phyloP scores from a whole-genome alignment of 2,113 vertebrate genomes.

The Melanocharis versteri region DNA sequence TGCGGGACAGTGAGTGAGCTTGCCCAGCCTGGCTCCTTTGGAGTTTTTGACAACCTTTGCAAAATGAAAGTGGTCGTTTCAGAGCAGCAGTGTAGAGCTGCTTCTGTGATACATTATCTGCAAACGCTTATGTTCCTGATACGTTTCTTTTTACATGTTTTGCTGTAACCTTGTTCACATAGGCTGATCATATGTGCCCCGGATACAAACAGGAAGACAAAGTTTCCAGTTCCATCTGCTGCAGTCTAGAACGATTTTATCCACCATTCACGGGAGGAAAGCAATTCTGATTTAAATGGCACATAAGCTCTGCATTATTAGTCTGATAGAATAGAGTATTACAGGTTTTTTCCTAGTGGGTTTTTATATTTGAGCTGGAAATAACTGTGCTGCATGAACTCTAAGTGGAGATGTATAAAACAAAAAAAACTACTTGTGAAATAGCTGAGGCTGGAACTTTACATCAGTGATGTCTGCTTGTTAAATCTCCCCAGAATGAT shows the following conservation, averaged over 20 bases:
- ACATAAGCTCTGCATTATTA: not conserved
- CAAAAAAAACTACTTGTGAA: not conserved
- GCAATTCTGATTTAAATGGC: slow-evolving; percentile 22
- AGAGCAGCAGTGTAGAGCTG: not conserved
- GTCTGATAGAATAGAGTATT: not conserved
- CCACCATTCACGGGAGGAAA: not conserved
- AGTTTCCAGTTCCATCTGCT: slow-evolving; percentile 31
- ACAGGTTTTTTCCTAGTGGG: not conserved
- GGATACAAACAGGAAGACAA: not conserved
- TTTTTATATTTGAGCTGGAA: not conserved
- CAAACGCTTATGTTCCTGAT: not conserved
- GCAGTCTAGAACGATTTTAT: slow-evolving; percentile 19
- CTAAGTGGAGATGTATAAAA: not conserved
- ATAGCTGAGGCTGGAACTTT: not conserved
- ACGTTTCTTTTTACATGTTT: not conserved
- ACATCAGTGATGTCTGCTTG: not conserved
- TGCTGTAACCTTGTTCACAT: not conserved
- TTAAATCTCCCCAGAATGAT: not conserved
- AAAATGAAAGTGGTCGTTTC: not conserved
- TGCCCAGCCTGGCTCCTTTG: not conserved
- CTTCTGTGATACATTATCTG: not conserved
- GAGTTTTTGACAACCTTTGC: not conserved
- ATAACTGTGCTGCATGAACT: not conserved
- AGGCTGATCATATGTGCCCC: not conserved
- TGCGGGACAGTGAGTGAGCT: not conserved